Evolutionary conservation across 2,113 vertebrate species (phyloP), one percentile per base, ranked within the genome.

Genomic region (Helogale parvula): DNA sequence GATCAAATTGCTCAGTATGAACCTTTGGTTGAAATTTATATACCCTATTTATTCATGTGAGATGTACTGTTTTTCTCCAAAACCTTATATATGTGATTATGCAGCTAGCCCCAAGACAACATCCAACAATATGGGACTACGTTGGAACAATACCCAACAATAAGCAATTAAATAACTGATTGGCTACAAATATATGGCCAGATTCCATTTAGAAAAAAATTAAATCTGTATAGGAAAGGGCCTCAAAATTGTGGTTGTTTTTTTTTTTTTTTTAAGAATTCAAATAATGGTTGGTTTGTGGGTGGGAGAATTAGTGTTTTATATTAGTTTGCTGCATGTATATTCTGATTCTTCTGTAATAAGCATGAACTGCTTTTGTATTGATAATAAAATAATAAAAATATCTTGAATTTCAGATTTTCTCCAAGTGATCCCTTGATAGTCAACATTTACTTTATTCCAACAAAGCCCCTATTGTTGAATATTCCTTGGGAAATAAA

Each of bases 351-450:
- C 79, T 97, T 97, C 97, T 98, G 97, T 98, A 97, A 96, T 88
- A 96, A 97, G 97, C 97, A 98, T 98, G 98, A 88, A 96, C 9
- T 97, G 81, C 95, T 97, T 98, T 97, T 98, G 96, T 97, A 98
- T 96, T 93, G 93, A 93, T 93, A 97, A 98, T 97, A 97, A 98
- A 98, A 96, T 54, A 97, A 96, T 98, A 45, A 94, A 98, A 96
- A 96, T 15, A 76, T 23, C 79, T 96, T 95, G 95, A 96, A 91
- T 96, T 98, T 94, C 90, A 97, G 41, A 83, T 90, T 69, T 96
- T 97, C 95, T 63, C 92, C 57, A 96, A 92, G 41, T 96, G 69
- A 92, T 76, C 38, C 81, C 84, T 69, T 88, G 81, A 65, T 11
- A 96, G 27, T 88, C 79, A 96, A 88, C 72, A 76, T 94, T 90